A percentile compares a stretch with the other conserved stretches of the same genome.
Evolutionary conservation across 2,113 vertebrate species (phyloP).

Genomic region (Psittacula cyanocephala): DNA sequence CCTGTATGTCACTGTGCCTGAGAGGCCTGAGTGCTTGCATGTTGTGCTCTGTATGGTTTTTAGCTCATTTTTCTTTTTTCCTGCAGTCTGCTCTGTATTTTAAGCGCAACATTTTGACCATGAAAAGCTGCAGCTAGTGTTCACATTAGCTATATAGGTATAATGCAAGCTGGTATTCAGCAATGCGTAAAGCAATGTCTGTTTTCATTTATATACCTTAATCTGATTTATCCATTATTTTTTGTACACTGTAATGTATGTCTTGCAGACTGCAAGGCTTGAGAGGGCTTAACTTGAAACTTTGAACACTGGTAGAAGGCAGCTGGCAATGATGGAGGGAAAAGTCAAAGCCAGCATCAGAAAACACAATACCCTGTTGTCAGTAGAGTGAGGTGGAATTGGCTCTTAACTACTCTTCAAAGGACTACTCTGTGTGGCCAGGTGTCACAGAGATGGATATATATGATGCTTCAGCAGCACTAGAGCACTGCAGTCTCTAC

Average conservation of each 20-base stretch:
- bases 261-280: not conserved
- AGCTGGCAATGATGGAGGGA: not conserved
- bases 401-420: not conserved
- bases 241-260: not conserved
- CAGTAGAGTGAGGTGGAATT: not conserved
- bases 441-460: no score
- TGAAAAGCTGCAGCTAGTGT: not conserved
- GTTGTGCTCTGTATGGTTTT: not conserved
- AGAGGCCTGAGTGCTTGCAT: not conserved
- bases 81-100: not conserved
- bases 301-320: fast-evolving
- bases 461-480: not conserved
- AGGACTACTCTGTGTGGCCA: no score
- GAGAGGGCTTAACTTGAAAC: not conserved
- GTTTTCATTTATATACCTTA: not conserved
- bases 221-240: not conserved
- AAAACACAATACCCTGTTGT: not conserved
- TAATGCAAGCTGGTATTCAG: not conserved
- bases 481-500: not conserved
- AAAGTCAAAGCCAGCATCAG: not conserved
- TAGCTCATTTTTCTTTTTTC: not conserved
- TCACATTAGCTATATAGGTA: not conserved
- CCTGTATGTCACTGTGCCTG: not conserved
- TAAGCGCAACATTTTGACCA: not conserved
- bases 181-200: not conserved